Base-by-base conservation (phyloP, 2,113 vertebrate genomes). In the Elanus axillaris region DNA sequence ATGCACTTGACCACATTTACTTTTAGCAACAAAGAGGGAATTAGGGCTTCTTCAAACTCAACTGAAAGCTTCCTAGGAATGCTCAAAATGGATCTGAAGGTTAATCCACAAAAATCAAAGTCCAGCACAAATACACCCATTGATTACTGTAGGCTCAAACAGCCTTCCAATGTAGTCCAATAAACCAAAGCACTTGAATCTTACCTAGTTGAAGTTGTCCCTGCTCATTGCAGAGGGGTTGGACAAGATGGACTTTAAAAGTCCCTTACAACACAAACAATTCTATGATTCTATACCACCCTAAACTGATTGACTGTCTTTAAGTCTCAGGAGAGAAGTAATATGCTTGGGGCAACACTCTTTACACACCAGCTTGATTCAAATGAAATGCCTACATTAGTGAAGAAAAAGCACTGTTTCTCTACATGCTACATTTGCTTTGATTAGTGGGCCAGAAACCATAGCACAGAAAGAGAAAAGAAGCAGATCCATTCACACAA, bases 151-250 rank as follows among this genome's bases (percentile, higher is more conserved):
- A 53, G 52, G 52, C 52, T 53, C 52, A 53, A 53, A 29, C 52
- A 17, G 52, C 27, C 52, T 31, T 18, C 52, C 22, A 50, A 4
- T 9, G 9, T 25, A 64, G 32, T 32, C 38, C 52, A 78, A 59
- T 18, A 81, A 72, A 85, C 16, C 14, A 48, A 74, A 88, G 48
- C 31, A 59, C 52, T 26, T 16, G 10, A 81, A 76, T 6, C 13
- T 62, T 31, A 56, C 16, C 47, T 69, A 40, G 12, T 3, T 48
- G 25, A 60, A 68, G 66, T 47, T 56, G 7, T 71, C 67, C 22
- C 20, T 71, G 82, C n/a, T 76, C 45, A 32, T 4, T 55, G 20
- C 62, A 48, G 10, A 32, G 6, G 31, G 0, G 0, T 1, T 55
- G 23, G 59, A 71, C 43, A 20, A 55, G 4, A n/a, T 10, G 13